phyloP scores from a whole-genome alignment of 2,888 invertebrate species.

The Erebia epiphron region DNA sequence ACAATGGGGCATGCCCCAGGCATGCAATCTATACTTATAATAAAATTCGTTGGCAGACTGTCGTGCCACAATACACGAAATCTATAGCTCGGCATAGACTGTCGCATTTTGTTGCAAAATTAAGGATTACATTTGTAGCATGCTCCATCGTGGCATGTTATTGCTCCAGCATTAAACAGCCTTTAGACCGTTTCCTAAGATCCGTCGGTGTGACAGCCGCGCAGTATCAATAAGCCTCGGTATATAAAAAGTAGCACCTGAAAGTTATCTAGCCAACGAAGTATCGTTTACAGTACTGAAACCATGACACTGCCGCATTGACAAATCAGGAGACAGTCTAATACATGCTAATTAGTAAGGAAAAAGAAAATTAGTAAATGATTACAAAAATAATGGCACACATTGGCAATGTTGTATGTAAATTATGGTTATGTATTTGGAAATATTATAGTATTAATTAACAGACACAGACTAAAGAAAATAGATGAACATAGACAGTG shows the following conservation, averaged over 20 bases:
- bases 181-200: not conserved
- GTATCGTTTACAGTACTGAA: not conserved
- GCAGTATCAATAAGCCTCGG: not conserved
- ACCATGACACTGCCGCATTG: not conserved
- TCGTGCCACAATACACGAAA: too few relatives aligned
- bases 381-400: not conserved
- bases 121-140: too few relatives aligned
- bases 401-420: not conserved
- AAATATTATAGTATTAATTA: not conserved
- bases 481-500: not conserved
- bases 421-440: not conserved
- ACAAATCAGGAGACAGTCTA: not conserved
- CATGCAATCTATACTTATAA: too few relatives aligned
- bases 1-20: too few relatives aligned
- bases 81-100: too few relatives aligned
- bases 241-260: not conserved
- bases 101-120: too few relatives aligned
- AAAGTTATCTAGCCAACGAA: not conserved
- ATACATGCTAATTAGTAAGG: slow-evolving; percentile 8
- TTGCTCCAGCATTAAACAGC: too few relatives aligned
- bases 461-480: not conserved
- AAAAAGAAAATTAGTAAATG: slow-evolving; percentile 16
- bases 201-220: not conserved
- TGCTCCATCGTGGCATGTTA: too few relatives aligned
- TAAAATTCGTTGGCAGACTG: too few relatives aligned